phyloP scores from a whole-genome alignment of 2,113 vertebrate species.

The Coptodon bakossiorum region DNA sequence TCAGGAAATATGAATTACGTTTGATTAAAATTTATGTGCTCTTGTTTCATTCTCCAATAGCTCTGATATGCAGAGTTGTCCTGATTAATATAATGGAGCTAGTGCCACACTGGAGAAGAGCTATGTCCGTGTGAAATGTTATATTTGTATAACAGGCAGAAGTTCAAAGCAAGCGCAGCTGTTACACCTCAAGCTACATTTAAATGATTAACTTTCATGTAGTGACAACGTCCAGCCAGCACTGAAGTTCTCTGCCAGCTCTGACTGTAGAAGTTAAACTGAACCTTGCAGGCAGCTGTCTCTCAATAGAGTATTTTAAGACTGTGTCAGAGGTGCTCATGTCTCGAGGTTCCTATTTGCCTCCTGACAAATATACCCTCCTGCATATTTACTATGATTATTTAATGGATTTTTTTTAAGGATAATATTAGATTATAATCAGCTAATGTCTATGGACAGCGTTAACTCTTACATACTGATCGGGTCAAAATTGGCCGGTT shows the following conservation, averaged over 20 bases:
- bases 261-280: neutral
- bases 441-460: neutral
- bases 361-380: neutral
- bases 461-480: neutral
- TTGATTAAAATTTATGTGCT: neutral
- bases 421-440: neutral
- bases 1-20: neutral
- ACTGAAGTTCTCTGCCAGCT: neutral
- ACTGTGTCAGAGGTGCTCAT: neutral
- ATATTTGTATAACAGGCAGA: neutral
- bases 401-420: neutral
- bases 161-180: neutral
- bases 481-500: neutral
- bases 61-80: neutral
- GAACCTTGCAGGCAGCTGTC: neutral
- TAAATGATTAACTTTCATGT: neutral
- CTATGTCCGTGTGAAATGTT: neutral
- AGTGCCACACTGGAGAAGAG: neutral
- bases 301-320: slow-evolving; percentile 4
- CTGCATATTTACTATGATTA: neutral
- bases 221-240: neutral
- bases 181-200: neutral
- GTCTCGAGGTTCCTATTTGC: neutral
- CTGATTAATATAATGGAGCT: neutral
- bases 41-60: neutral